Conservation (phyloP, 2,113 vertebrate genomes). For the Dryoscopus gambensis region DNA sequence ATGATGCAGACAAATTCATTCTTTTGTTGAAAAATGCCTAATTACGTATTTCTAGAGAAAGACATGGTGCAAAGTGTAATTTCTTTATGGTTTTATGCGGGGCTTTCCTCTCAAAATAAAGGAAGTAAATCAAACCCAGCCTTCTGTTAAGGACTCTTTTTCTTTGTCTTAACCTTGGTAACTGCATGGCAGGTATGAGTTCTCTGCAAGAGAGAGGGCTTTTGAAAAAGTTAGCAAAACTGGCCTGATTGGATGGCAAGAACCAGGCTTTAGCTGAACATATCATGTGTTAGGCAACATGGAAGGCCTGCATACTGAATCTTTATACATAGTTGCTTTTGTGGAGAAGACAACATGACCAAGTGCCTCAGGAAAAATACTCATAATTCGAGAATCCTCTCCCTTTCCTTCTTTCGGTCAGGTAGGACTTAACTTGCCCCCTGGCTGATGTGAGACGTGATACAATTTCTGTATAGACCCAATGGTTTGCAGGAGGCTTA, state of each 20-base stretch:
- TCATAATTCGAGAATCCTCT: background rate
- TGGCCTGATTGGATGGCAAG: background rate
- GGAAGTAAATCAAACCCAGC: background rate
- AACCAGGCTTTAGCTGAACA: background rate
- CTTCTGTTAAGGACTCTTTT: background rate
- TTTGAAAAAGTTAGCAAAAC: background rate
- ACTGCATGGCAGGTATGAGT: background rate
- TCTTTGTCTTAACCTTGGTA: background rate
- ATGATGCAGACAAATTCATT: background rate
- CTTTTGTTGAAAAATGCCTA: background rate
- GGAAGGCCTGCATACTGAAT: background rate
- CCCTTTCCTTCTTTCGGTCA: background rate
- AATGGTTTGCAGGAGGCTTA: background rate
- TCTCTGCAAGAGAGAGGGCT: background rate
- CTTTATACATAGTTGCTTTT: background rate
- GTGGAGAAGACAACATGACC: background rate
- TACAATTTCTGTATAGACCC: background rate
- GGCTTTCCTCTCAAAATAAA: background rate
- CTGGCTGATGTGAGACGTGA: background rate
- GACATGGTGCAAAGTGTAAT: background rate
- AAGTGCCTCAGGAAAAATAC: background rate
- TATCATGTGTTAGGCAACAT: background rate
- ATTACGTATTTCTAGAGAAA: background rate
- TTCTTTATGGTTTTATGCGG: background rate
- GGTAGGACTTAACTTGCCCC: accelerated